Evolutionary conservation across 2,113 vertebrate genomes (phyloP).

Genomic region (Poeciliopsis turrubarensis): DNA sequence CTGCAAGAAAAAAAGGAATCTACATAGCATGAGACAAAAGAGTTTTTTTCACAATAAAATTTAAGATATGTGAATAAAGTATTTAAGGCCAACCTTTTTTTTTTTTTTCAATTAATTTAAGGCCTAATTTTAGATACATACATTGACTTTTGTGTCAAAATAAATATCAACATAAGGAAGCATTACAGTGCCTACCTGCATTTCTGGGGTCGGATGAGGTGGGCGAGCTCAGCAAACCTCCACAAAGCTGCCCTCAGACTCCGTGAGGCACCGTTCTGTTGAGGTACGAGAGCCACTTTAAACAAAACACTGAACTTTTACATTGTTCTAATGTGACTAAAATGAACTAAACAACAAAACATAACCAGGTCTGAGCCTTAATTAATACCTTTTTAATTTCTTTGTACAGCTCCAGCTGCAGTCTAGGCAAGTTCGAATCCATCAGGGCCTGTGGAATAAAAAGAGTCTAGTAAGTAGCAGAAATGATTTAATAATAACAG

Average conservation of each 20-base stretch:
- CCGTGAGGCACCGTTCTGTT: slow-evolving; percentile 92
- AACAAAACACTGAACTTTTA: neutral
- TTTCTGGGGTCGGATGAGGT: slow-evolving; percentile 95
- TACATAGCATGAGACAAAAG: too few relatives aligned
- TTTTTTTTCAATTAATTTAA: too few relatives aligned
- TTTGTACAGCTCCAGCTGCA: slow-evolving; percentile 97
- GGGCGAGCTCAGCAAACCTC: slow-evolving; percentile 96
- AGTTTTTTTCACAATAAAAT: too few relatives aligned
- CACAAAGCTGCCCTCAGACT: slow-evolving; percentile 95
- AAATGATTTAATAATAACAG: neutral
- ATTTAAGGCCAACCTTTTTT: too few relatives aligned
- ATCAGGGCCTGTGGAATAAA: slow-evolving; percentile 88
- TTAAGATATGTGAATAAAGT: too few relatives aligned
- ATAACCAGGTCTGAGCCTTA: neutral
- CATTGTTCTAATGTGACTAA: neutral
- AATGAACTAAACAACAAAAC: neutral
- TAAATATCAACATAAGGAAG: neutral
- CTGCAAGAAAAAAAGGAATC: too few relatives aligned
- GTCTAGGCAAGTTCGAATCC: slow-evolving; percentile 94
- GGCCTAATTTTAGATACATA: too few relatives aligned
- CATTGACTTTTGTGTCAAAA: neutral
- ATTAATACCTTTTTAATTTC: slow-evolving; percentile 95
- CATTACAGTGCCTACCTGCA: slow-evolving; percentile 86
- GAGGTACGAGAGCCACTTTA: neutral
- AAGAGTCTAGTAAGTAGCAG: neutral